Evolutionary conservation across 2,113 vertebrate genomes (phyloP), one percentile per base, ranked within the genome.

Genomic region (Embiotoca jacksoni): DNA sequence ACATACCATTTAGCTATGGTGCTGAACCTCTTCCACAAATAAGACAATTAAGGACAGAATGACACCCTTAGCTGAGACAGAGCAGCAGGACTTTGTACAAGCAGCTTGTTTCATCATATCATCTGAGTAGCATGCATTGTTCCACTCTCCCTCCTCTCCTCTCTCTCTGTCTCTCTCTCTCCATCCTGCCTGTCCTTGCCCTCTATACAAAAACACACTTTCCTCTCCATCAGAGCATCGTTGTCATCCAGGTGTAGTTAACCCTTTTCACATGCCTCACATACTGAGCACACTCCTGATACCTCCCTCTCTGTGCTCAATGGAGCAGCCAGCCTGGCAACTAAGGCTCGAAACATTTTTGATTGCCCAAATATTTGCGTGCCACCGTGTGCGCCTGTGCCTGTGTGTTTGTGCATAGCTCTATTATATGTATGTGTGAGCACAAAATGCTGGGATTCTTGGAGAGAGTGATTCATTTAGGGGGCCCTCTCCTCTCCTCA

Each of bases 401-500:
- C 15, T 70, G 70, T 53, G 44, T 62, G 60, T 23, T 23, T 56
- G 31, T 74, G 70, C 54, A 55, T 78, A 65, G 62, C 54, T 72
- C 61, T 44, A 46, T 56, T 58, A 39, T 68, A 60, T 68, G 80
- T 66, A 44, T 36, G 72, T 65, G 93, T 93, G 94, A 63, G 80
- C 55, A 84, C 23, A 23, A 23, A 85, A 84, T 68, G 78, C 79
- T 72, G 72, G 58, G 80, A 88, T 92, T 92, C 86, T 10, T 89
- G 89, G 94, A 92, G 80, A 87, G 89, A 89, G 88, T 82, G 82
- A 81, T 90, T 88, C 92, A 46, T 87, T 92, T 93, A 94, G 87
- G 92, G 91, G 86, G 66, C 86, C 92, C 82, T 90, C 94, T 95
- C 82, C 77, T 88, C 83, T 92, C 95, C 95, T 96, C 97, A 97